Evolutionary conservation across 1,140 invertebrate genomes (phyloP).

Genomic region (Pseudomyrmex dendroicus): DNA sequence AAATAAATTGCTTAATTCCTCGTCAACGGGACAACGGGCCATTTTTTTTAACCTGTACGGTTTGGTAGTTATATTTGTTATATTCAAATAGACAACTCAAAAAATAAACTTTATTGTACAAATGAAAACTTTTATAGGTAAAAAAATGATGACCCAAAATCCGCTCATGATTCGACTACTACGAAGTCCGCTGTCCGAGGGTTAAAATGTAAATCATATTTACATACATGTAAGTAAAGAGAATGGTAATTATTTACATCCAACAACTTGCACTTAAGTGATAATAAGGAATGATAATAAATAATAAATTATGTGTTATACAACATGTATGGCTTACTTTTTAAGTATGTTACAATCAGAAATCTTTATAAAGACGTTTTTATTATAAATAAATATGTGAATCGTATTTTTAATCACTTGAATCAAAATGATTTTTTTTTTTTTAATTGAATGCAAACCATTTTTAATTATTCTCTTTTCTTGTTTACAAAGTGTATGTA

Average conservation of each 20-base stretch:
- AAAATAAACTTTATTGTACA: too few relatives aligned
- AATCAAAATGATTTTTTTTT: conserved; percentile 16
- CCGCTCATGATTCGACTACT: too few relatives aligned
- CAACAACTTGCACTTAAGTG: background rate
- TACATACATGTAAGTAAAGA: conserved; percentile 9
- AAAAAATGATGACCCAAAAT: too few relatives aligned
- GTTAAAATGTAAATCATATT: background rate
- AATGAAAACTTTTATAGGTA: too few relatives aligned
- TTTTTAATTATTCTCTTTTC: conserved; percentile 13
- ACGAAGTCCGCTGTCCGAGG: too few relatives aligned
- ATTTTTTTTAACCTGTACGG: too few relatives aligned
- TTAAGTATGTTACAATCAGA: conserved; percentile 28
- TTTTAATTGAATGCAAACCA: conserved; percentile 45
- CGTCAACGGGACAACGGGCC: too few relatives aligned
- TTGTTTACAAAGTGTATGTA: conserved; percentile 65
- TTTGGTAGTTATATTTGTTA: too few relatives aligned
- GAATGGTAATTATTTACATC: conserved; percentile 63
- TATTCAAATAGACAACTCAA: too few relatives aligned
- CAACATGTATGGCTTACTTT: conserved; percentile 48
- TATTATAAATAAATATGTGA: conserved; percentile 58
- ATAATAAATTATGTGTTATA: conserved; percentile 60
- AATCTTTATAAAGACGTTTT: conserved; percentile 34
- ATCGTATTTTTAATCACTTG: background rate
- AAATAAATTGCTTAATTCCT: conserved; percentile 34
- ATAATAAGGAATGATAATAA: conserved; percentile 71